Percentiles rank a stretch among this genome's conserved stretches.
Conservation (phyloP, 2,113 vertebrate genomes). For the Cyprinus carpio region DNA sequence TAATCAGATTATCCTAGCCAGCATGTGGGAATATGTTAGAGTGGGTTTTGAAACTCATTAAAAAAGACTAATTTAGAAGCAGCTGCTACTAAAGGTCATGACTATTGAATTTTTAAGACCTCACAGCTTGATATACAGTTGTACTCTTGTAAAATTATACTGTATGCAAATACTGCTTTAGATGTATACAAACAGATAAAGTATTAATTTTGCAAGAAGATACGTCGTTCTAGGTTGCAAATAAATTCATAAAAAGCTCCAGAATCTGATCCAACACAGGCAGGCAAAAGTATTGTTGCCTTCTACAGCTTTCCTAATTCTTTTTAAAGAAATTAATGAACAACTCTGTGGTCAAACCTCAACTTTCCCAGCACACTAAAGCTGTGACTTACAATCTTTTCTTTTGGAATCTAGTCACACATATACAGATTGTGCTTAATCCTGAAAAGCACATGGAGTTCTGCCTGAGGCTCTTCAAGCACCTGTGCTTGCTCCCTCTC, state of each 20-base stretch:
- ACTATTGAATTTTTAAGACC: neutral
- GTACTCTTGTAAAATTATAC: neutral
- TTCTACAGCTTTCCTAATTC: slow-evolving; percentile 11
- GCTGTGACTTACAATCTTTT: neutral
- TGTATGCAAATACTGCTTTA: neutral
- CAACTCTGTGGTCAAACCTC: neutral
- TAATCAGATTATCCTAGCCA: slow-evolving; percentile 20
- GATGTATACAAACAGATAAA: neutral
- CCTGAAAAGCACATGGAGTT: slow-evolving; percentile 22
- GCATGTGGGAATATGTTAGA: neutral
- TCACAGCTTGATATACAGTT: neutral
- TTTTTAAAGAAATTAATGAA: neutral
- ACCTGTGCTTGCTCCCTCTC: neutral
- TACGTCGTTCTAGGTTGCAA: neutral
- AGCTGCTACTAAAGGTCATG: slow-evolving; percentile 38
- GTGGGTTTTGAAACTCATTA: slow-evolving; percentile 9
- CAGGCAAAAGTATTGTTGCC: neutral
- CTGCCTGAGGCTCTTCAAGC: neutral
- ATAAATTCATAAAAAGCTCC: neutral
- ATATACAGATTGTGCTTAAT: slow-evolving; percentile 13
- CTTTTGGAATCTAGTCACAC: neutral
- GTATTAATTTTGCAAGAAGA: neutral
- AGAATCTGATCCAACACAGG: neutral
- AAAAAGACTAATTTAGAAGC: neutral
- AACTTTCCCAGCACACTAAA: slow-evolving; percentile 10